Percentiles rank a stretch among this genome's conserved stretches.
Evolutionary conservation across 53 echinoderm and acorn worm genomes (phyloP).

Genomic region (Luidia sarsii): DNA sequence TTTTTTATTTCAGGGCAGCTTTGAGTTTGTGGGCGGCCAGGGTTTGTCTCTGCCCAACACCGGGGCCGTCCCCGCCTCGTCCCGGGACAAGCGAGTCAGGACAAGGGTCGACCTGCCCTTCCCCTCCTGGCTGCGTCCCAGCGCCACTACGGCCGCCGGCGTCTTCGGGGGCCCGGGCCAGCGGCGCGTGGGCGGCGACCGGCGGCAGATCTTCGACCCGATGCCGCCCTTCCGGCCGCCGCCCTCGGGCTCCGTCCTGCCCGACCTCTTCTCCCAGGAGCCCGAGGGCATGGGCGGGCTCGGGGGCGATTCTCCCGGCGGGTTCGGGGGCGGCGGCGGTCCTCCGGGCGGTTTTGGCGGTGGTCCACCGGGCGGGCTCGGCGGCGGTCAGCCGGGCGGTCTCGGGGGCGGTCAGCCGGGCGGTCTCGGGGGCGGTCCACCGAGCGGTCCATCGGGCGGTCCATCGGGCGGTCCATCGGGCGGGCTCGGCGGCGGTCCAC

Average conservation of each 20-base stretch:
- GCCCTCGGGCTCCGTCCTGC: not conserved
- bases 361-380: no score
- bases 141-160: not conserved
- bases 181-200: not conserved
- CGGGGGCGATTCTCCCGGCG: no score
- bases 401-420: no score
- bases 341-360: no score
- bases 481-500: no score
- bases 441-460: constrained; percentile 2
- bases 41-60: no score
- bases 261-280: constrained; percentile 20
- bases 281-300: not conserved
- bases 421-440: not conserved
- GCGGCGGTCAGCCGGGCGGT: no score
- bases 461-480: no score
- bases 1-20: not conserved
- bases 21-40: not conserved
- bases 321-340: no score
- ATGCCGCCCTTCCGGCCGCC: constrained; percentile 45
- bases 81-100: not conserved
- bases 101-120: constrained; percentile 23
- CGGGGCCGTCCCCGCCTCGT: not conserved
- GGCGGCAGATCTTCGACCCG: constrained; percentile 3
- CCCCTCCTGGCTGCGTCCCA: not conserved
- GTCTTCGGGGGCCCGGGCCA: not conserved